Conservation (phyloP, 2,113 vertebrate species). For the Pleuronectes platessa region DNA sequence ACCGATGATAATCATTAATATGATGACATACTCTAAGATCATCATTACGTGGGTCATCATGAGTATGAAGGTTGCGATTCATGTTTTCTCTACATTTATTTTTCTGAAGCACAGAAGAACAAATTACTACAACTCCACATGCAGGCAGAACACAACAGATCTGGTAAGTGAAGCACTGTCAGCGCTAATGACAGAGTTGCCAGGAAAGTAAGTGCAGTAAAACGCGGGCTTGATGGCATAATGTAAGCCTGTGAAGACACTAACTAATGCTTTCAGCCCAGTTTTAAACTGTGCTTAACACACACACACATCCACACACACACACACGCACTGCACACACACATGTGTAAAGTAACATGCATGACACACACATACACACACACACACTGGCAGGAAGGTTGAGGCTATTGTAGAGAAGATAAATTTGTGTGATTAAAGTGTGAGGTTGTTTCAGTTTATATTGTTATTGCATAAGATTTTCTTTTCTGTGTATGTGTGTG, state of each 20-base stretch:
- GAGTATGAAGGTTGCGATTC: background rate
- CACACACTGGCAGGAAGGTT: background rate
- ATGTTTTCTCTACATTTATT: constrained; percentile 20
- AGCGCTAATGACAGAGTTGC: constrained; percentile 66
- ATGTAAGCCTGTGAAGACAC: constrained; percentile 55
- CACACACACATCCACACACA: background rate
- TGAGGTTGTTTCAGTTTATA: background rate
- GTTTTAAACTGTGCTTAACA: background rate
- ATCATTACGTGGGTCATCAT: background rate
- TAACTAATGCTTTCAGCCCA: constrained; percentile 63
- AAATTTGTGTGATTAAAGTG: background rate
- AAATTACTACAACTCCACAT: constrained; percentile 74
- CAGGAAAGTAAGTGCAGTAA: constrained; percentile 56
- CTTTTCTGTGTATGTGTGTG: background rate
- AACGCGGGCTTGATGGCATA: constrained; percentile 57
- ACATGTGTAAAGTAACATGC: too few relatives aligned
- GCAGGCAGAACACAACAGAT: constrained; percentile 60
- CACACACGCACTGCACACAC: background rate
- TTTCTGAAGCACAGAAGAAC: constrained; percentile 29
- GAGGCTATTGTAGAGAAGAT: background rate
- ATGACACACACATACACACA: too few relatives aligned
- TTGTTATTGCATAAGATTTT: background rate
- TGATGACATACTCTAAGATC: too few relatives aligned
- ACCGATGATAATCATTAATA: too few relatives aligned
- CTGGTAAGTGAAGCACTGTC: constrained; percentile 60